Base-by-base conservation (phyloP, 2,797 vertebrate species). In the Eutrigla gurnardus region DNA sequence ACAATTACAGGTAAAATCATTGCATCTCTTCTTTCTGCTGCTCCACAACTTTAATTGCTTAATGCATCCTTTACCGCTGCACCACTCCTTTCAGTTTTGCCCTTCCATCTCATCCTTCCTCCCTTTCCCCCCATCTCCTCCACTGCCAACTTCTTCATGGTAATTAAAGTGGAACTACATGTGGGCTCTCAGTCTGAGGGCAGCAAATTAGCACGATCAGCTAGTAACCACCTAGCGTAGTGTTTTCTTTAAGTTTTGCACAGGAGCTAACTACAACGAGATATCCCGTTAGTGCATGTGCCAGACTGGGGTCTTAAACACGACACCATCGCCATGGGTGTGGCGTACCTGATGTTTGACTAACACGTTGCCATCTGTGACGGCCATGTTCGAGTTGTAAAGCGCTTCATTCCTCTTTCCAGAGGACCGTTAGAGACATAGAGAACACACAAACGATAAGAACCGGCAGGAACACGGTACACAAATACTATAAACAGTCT, bases 21-120 rank as follows among this genome's bases (percentile, higher is more conserved):
- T 86, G 75, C 93, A 81, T 93, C 91, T 91, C 91, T 91, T 95
- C 92, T 94, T 95, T 95, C 93, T 87, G 84, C 82, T 90, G 91
- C 93, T 94, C 90, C 87, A 70, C 65, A 94, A 91, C 93, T 96
- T 96, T 96, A 96, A 97, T 96, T 97, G 96, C 95, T 95, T 94
- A 93, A 95, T 94, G 91, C 90, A 91, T 92, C 88, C 90, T 93
- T 93, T 92, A 92, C 90, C 89, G 84, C 82, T 79, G 57, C 84
- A 81, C 64, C 3, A 25, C 77, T 77, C 46, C 69, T 77, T 73
- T 75, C 18, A 7, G 64, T 73, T 67, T 60, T 25, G 65, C 53
- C 66, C 65, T 50, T 58, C 83, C 69, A 78, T 81, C 73, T 86
- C 78, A 78, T 81, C 73, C 73, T 74, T 73, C 65, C 73, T 79